Evolutionary conservation across 1,140 invertebrate genomes (phyloP).

Genomic region (Geopemphigus sp.): DNA sequence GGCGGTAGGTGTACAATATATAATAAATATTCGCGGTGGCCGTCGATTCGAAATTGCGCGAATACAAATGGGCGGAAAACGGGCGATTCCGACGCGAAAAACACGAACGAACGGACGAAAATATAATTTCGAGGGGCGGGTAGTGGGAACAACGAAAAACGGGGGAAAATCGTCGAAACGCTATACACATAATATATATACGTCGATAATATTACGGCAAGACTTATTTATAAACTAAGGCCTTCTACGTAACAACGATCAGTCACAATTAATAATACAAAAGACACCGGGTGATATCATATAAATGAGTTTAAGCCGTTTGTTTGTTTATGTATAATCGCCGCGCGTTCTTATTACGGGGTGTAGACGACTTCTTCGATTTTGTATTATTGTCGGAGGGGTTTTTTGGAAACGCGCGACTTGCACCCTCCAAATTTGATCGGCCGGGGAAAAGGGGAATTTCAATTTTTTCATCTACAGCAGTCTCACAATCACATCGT

Average conservation of each 20-base stretch:
- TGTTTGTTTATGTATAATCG: not conserved
- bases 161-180: conserved; percentile 19
- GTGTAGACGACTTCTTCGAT: not conserved
- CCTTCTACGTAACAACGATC: conserved; percentile 46
- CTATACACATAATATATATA: conserved; percentile 14
- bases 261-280: conserved; percentile 48
- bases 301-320: conserved; percentile 18
- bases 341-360: too few relatives aligned
- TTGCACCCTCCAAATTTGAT: conserved; percentile 13
- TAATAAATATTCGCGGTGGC: not conserved
- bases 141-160: too few relatives aligned
- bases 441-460: not conserved
- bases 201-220: conserved; percentile 41
- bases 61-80: not conserved
- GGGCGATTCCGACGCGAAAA: too few relatives aligned
- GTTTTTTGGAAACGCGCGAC: not conserved
- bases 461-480: not conserved
- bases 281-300: conserved; percentile 46
- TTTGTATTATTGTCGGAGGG: not conserved
- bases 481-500: conserved; percentile 40
- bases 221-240: conserved; percentile 31
- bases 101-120: too few relatives aligned
- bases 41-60: not conserved
- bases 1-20: not conserved
- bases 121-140: too few relatives aligned